These are phyloP conservation scores for Hydropotes inermis DNA, from an alignment of 2,113 vertebrate genomes.

Conservation along the genomic window DNA sequence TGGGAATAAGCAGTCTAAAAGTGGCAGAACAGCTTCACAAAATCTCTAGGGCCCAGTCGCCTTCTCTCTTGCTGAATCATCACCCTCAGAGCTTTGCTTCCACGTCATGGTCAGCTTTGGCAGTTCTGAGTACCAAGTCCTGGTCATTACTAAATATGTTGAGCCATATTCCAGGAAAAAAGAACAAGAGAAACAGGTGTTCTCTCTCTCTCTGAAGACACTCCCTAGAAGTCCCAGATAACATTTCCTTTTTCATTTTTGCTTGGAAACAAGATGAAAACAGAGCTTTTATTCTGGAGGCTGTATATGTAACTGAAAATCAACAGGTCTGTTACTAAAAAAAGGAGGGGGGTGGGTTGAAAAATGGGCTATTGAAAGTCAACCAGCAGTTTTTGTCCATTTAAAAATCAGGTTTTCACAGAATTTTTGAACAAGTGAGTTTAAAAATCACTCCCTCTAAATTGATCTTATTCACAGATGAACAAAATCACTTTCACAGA, in stretches of 20 bases:
- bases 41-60: neutral
- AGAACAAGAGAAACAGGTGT: neutral
- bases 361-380: neutral
- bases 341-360: neutral
- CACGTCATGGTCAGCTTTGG: neutral
- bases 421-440: neutral
- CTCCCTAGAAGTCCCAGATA: neutral
- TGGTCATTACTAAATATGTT: neutral
- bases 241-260: neutral
- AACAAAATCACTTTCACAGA: neutral
- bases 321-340: neutral
- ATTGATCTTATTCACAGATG: neutral
- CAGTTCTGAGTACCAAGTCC: neutral
- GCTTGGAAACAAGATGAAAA: neutral
- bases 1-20: neutral
- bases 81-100: neutral
- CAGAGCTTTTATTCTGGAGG: neutral
- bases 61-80: rapidly evolving
- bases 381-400: neutral
- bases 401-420: neutral
- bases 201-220: neutral
- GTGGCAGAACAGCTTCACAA: neutral
- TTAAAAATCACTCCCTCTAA: neutral
- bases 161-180: neutral
- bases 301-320: neutral